Evolutionary conservation across 2,888 invertebrate species (phyloP), one percentile per base, ranked within the genome.

Genomic region (Drosophila atripex): DNA sequence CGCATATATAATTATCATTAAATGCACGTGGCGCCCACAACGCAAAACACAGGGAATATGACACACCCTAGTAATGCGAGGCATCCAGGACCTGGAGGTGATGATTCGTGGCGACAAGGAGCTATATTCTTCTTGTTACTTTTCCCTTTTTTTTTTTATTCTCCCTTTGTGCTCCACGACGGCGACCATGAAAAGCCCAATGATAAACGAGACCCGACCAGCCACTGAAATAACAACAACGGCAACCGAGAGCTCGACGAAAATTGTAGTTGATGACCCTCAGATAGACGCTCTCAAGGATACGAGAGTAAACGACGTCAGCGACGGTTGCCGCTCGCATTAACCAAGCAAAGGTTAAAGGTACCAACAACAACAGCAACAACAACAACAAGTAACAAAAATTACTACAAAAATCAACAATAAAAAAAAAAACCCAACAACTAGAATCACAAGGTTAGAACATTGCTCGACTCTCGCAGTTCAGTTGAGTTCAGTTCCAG

Each of bases 231-330:
- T 23, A 30, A 28, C 38, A 59, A 39, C 55, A 66, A 50, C 68
- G 60, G 47, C 59, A 61, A 41, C 35, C 35, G 53, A 54, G 30
- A 32, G 49, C 54, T 35, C 68, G 66, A 68, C 73, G 64, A 63
- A 78, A 75, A 72, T 73, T 84, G 83, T 75, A 72, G 73, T 76
- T 86, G 88, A 79, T 79, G 88, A 86, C 84, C 84, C 84, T 88
- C 88, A 73, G 84, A 86, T 71, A 88, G 86, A 86, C 76, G 73
- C 65, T 77, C 75, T 86, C 85, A 86, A 86, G 85, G 85, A 86
- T 88, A 80, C 61, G 60, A 47, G 60, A 47, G 39, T 41, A 59
- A 59, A 59, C 60, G 60, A 61, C 63, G 49, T 65, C 64, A 65
- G 66, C 38, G 65, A 75, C 35, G 59, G 64, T 50, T 61, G 71